A percentile compares a stretch with the other conserved stretches of the same genome.
Evolutionary conservation across 2,888 invertebrate species (phyloP).

Genomic region (Pemphredon lugubris): DNA sequence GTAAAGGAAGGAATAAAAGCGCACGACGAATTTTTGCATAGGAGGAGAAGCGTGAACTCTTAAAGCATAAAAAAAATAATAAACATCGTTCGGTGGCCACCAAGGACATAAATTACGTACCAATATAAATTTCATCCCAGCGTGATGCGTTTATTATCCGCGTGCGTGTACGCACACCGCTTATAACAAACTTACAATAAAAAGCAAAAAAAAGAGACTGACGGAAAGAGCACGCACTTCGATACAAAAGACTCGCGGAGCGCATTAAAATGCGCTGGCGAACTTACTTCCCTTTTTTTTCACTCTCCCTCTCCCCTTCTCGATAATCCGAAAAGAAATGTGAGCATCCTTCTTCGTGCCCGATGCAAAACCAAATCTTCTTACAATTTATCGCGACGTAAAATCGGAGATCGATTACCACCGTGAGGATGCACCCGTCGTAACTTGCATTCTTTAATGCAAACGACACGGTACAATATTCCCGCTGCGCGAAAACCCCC

Average conservation of each 20-base stretch:
- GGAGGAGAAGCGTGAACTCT: too few relatives aligned
- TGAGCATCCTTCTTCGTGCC: constrained; percentile 4
- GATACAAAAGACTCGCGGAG: not conserved
- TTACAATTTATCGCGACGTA: constrained; percentile 28
- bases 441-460: constrained; percentile 36
- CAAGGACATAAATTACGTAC: too few relatives aligned
- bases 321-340: not conserved
- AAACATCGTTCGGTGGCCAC: too few relatives aligned
- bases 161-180: too few relatives aligned
- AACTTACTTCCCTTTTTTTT: not conserved
- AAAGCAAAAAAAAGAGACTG: not conserved
- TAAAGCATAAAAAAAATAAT: too few relatives aligned
- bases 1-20: too few relatives aligned
- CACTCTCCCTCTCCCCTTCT: not conserved
- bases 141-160: too few relatives aligned
- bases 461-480: constrained; percentile 19
- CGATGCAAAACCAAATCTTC: constrained; percentile 8
- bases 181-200: too few relatives aligned
- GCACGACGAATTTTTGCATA: too few relatives aligned
- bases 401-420: constrained; percentile 45
- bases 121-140: too few relatives aligned
- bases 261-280: constrained; percentile 6
- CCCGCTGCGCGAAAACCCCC: constrained; percentile 26
- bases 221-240: not conserved
- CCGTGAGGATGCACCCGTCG: constrained; percentile 19